Percentiles rank a stretch among this genome's conserved stretches.
Evolutionary conservation across 2,113 vertebrate genomes (phyloP).

Genomic region (Muntiacus reevesi): DNA sequence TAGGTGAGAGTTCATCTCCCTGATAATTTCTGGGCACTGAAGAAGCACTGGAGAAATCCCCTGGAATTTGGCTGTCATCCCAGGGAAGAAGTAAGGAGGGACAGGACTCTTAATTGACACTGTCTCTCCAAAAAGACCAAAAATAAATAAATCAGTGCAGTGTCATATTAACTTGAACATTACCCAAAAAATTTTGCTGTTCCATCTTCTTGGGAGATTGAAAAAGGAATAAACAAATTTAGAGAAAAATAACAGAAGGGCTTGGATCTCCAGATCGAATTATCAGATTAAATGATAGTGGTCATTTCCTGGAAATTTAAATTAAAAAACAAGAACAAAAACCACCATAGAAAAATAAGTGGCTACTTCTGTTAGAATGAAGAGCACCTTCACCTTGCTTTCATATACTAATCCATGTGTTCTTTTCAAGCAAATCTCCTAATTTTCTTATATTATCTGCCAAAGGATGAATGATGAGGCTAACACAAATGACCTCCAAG

Average conservation of each 20-base stretch:
- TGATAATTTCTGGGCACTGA: not conserved
- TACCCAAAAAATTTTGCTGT: not conserved
- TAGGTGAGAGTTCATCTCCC: not conserved
- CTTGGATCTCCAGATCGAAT: not conserved
- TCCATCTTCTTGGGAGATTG: not conserved
- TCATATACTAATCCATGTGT: not conserved
- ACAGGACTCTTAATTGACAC: not conserved
- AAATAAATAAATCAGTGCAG: not conserved
- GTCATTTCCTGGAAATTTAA: not conserved
- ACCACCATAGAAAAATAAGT: not conserved
- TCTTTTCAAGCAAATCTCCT: constrained; percentile 11
- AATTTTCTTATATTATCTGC: not conserved
- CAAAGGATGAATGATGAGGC: not conserved
- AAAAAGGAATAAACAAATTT: constrained; percentile 3
- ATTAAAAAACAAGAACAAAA: not conserved
- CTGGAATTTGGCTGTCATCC: not conserved
- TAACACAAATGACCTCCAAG: not conserved
- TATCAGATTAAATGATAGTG: not conserved
- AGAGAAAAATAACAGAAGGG: not conserved
- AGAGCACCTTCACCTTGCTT: not conserved
- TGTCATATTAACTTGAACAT: not conserved
- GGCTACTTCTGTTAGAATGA: not conserved
- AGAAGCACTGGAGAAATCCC: not conserved
- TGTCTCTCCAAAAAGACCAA: not conserved
- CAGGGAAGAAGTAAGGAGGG: not conserved